Base-by-base conservation (phyloP, 2,113 vertebrate species). In the Muntiacus muntjak region DNA sequence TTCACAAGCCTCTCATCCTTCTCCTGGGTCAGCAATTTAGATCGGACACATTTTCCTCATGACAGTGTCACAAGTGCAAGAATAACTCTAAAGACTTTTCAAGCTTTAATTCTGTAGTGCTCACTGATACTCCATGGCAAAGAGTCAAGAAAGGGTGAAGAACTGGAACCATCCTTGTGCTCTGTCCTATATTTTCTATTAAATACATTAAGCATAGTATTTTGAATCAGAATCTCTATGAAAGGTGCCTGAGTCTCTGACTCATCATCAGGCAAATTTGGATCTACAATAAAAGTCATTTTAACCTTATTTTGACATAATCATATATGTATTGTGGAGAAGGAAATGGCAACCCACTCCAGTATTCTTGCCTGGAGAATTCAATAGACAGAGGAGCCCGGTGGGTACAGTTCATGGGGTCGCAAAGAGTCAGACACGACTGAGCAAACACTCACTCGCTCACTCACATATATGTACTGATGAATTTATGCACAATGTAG, bases 221-320 rank as follows among this genome's bases (percentile, higher is more conserved):
- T 93, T 78, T 91, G 83, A 40, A 57, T 91, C 26, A 43, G 83
- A 43, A 64, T 78, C 0, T 71, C 58, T 60, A 7, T 33, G 43
- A 23, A 33, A 60, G 25, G 9, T 85, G 30, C 12, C 15, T 6
- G 45, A 91, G 43, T n/a, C 33, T 30, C 25, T 83, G 55, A 11
- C 7, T 87, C 16, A 50, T 40, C 43, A 25, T 82, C 1, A 7
- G 84, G 17, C 15, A 89, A 62, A 62, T 83, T 54, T 64, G 28
- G 50, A 64, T 87, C 43, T 26, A 89, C 93, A 94, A 45, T 17
- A 87, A 64, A 81, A 92, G 82, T 0, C 2, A 52, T 91, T 82
- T 85, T 25, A 74, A 23, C 8, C 30, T 83, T 62, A 40, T 71
- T 95, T 89, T 83, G 14, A 76, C 83, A 36, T 94, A 52, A 83